These are phyloP conservation scores for Pinctada fucata DNA, from an alignment of 2,888 invertebrate species.

Conservation along the genomic window DNA sequence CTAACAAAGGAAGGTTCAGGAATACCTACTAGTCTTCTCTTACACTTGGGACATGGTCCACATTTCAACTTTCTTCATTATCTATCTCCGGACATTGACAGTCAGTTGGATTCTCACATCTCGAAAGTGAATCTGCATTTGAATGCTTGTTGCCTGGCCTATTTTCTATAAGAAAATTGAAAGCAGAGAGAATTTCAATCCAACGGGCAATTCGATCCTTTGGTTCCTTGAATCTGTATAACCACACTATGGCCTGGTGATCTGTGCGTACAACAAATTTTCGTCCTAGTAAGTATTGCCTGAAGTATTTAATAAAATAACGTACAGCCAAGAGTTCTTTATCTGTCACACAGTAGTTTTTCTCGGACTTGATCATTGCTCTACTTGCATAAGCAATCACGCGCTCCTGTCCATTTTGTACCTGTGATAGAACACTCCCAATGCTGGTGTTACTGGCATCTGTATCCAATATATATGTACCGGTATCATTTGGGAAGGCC, in stretches of 20 bases:
- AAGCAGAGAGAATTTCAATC: constrained; percentile 40
- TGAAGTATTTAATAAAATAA: constrained; percentile 35
- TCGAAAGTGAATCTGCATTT: constrained; percentile 46
- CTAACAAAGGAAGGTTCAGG: not conserved
- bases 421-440: constrained; percentile 42
- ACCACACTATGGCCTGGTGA: constrained; percentile 37
- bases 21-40: constrained; percentile 6
- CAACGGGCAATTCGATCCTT: constrained; percentile 42
- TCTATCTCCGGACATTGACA: constrained; percentile 36
- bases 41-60: constrained; percentile 41
- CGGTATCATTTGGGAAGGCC: constrained; percentile 33
- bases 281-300: constrained; percentile 34
- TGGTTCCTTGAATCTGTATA: constrained; percentile 36
- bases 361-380: constrained; percentile 39
- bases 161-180: constrained; percentile 42
- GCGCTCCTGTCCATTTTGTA: constrained; percentile 39
- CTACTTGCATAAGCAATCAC: constrained; percentile 48
- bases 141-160: constrained; percentile 27
- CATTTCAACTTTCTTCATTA: constrained; percentile 23
- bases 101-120: constrained; percentile 38
- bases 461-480: constrained; percentile 44
- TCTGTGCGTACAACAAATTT: constrained; percentile 35
- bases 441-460: constrained; percentile 45
- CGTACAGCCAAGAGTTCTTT: constrained; percentile 32
- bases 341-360: constrained; percentile 36